Evolutionary conservation across 2,797 vertebrate genomes (phyloP).

Genomic region (Takifugu ocellatus): DNA sequence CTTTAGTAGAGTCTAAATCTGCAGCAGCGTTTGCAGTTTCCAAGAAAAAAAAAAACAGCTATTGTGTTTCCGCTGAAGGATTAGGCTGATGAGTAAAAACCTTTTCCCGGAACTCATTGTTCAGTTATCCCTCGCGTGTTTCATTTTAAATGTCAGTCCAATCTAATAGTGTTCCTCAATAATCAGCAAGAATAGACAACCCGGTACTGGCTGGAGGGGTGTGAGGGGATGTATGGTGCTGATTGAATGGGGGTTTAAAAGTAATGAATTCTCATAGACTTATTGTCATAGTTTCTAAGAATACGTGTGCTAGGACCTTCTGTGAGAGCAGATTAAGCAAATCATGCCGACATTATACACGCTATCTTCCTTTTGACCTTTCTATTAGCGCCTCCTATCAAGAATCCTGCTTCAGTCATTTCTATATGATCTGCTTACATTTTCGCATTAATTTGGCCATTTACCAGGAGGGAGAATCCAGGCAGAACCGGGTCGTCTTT

Average conservation of each 20-base stretch:
- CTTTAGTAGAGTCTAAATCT: conserved; percentile 11
- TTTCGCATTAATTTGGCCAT: no score
- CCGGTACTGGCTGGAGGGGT: conserved; percentile 3
- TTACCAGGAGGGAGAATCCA: background rate
- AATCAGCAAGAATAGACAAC: conserved; percentile 5
- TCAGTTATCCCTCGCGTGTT: conserved; percentile 7
- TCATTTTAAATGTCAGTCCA: conserved; percentile 38
- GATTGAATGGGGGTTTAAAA: conserved; percentile 10
- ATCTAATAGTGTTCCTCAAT: conserved; percentile 31
- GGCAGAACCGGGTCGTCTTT: conserved; percentile 12
- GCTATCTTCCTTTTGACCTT: background rate
- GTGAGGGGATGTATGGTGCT: conserved; percentile 9
- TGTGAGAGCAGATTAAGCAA: conserved; percentile 19
- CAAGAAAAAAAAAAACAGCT: conserved; percentile 15
- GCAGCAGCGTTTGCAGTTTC: conserved; percentile 9
- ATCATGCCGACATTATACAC: conserved; percentile 22
- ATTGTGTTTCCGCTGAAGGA: conserved; percentile 23
- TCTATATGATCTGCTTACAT: background rate
- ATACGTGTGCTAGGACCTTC: conserved; percentile 15
- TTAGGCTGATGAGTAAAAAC: conserved; percentile 27
- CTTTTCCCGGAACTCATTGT: conserved; percentile 27
- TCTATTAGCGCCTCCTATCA: background rate
- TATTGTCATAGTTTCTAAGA: conserved; percentile 25
- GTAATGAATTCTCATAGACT: conserved; percentile 25
- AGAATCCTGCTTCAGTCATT: background rate